Base-by-base conservation (phyloP, 2,888 invertebrate species). In the Caenorhabditis macrosperma region DNA sequence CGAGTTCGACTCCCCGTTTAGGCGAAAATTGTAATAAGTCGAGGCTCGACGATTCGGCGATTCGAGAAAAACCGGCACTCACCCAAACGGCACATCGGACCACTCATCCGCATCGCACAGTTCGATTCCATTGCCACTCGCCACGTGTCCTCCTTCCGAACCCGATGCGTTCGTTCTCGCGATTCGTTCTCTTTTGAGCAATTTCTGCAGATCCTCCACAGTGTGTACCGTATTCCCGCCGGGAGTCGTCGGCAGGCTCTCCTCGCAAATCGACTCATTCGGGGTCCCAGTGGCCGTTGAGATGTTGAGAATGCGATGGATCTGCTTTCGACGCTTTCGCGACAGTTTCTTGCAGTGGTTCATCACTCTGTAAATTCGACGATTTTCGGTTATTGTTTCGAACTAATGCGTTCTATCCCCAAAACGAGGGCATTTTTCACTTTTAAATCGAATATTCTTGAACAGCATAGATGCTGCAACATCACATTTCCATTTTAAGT, bases 81-180 rank as follows among this genome's bases (percentile, higher is more conserved):
- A 79, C 79, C 79, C 79, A 52, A 75, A 64, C 6, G 75, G 79
- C n/a, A 79, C 60, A 54, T 74, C 66, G n/a, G 35, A 7, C 79
- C 79, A 79, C 20, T 68, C 79, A 1, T 55, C 68, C 2, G 44
- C 35, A 41, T 79, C 79, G 48, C 67, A 75, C 74, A 66, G 15
- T 26, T 75, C 66, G n/a, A 67, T 41, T 17, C 59, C 60, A 5
- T n/a, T 20, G 1, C 12, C 22, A 7, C 2, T 20, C 17, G 2
- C 38, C 44, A 12, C 22, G 28, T 30, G 24, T 46, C 30, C 35
- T 12, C 12, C 22, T 22, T 12, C n/a, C 7, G 4, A 20, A 12
- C 12, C 22, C 22, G 12, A 24, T n/a, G 26, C 28, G 9, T 52
- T 15, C 22, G 9, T 6, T 35, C 12, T 17, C 24, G 12, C 12